Percentiles rank a stretch among this genome's conserved stretches.
Evolutionary conservation across 2,888 invertebrate genomes (phyloP).

Genomic region (Thereva unica): DNA sequence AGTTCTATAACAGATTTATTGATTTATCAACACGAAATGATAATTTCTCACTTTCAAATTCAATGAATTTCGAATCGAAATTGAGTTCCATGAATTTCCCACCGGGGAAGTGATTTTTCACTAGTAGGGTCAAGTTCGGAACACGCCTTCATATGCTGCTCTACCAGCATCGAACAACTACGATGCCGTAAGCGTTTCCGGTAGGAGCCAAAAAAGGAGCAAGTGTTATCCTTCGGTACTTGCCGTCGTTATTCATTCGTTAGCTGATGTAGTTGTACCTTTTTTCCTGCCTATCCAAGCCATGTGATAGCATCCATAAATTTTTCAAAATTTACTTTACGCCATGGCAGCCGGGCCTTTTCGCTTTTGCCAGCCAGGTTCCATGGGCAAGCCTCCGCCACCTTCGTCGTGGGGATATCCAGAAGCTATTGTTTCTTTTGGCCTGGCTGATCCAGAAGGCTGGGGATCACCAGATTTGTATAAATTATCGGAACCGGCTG

Average conservation of each 20-base stretch:
- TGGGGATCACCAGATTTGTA: conserved; percentile 27
- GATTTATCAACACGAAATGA: too few species aligned
- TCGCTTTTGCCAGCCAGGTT: conserved; percentile 8
- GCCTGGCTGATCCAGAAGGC: background rate
- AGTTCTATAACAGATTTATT: too few species aligned
- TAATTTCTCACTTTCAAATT: conserved; percentile 15
- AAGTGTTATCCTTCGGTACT: conserved; percentile 11
- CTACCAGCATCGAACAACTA: background rate
- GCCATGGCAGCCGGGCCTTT: conserved; percentile 24
- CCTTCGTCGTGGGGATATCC: background rate
- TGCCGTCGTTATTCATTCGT: background rate
- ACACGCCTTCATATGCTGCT: background rate
- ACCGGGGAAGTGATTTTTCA: conserved; percentile 19
- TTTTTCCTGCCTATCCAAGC: conserved; percentile 8
- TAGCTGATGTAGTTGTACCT: background rate
- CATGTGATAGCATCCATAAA: conserved; percentile 26
- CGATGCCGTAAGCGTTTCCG: background rate
- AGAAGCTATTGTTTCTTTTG: background rate
- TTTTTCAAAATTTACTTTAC: conserved; percentile 33
- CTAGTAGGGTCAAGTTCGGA: background rate
- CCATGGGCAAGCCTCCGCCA: background rate
- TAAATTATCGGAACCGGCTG: conserved; percentile 31
- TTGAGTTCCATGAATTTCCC: conserved; percentile 10
- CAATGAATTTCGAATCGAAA: conserved; percentile 18
- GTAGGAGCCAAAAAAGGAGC: background rate